Evolutionary conservation across 1,140 invertebrate species (phyloP).

Genomic region (Choristoneura fumiferana): DNA sequence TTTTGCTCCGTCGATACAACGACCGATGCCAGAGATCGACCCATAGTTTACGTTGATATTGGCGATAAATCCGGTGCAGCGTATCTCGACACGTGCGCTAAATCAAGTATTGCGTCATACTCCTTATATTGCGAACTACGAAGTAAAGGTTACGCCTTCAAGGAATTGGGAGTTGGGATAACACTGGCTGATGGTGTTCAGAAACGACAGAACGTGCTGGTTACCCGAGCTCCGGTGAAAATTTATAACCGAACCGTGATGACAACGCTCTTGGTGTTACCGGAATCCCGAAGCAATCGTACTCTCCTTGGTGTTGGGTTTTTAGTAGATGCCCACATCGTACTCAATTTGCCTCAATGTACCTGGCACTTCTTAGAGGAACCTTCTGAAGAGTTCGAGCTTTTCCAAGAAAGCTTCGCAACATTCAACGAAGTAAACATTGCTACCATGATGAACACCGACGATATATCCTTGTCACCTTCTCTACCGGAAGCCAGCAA

Average conservation of each 20-base stretch:
- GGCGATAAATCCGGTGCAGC: neutral
- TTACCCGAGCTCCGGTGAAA: no score
- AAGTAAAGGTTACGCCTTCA: no score
- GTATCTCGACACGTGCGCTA: conserved; percentile 5
- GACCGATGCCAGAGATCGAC: neutral
- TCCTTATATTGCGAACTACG: no score
- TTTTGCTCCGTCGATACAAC: neutral
- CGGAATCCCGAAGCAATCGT: neutral
- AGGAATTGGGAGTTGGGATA: no score
- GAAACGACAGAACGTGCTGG: no score
- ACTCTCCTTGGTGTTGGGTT: neutral
- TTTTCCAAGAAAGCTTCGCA: no score
- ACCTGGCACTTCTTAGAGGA: neutral
- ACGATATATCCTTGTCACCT: no score
- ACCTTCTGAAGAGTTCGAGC: neutral
- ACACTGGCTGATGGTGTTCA: no score
- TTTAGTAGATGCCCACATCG: neutral
- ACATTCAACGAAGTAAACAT: no score
- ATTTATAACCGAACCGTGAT: neutral
- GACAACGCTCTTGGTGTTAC: neutral
- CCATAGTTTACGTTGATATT: neutral
- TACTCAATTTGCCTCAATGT: no score
- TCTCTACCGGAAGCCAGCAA: no score
- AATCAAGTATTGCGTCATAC: neutral
- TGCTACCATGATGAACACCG: no score